phyloP scores from a whole-genome alignment of 2,797 vertebrate genomes.

The Alosa sapidissima region DNA sequence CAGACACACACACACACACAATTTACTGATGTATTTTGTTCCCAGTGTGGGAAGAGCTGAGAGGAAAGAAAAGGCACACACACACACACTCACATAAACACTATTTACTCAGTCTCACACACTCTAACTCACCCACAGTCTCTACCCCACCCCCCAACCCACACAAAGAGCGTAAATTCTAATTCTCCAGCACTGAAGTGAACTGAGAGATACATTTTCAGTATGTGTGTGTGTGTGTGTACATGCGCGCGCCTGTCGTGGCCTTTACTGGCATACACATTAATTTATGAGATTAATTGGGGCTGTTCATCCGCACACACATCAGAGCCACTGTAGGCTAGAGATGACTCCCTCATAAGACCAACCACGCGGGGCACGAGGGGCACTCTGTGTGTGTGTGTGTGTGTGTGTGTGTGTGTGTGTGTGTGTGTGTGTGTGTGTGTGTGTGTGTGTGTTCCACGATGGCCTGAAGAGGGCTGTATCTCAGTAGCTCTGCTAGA shows the following conservation, averaged over 20 bases:
- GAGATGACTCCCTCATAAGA: background rate
- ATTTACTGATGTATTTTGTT: background rate
- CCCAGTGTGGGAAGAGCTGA: conserved; percentile 47
- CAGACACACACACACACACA: conserved; percentile 27
- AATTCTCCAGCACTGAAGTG: no score
- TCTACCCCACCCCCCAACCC: conserved; percentile 51
- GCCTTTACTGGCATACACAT: background rate
- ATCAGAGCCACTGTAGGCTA: background rate
- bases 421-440: no score
- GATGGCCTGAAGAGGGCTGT: no score
- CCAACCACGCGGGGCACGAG: no score
- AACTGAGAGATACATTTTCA: no score
- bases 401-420: no score
- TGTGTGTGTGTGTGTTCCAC: no score
- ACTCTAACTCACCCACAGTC: conserved; percentile 46
- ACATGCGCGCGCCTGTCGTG: background rate
- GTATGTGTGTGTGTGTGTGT: no score
- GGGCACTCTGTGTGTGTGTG: no score
- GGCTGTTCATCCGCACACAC: background rate
- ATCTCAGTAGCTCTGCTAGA: no score
- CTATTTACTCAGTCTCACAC: conserved; percentile 25
- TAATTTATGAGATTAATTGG: background rate
- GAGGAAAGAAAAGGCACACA: conserved; percentile 46
- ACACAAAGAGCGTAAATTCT: background rate
- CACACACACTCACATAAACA: background rate